Evolutionary conservation across 2,888 invertebrate genomes (phyloP), one percentile per base, ranked within the genome.

Genomic region (Marronus borbonicus): DNA sequence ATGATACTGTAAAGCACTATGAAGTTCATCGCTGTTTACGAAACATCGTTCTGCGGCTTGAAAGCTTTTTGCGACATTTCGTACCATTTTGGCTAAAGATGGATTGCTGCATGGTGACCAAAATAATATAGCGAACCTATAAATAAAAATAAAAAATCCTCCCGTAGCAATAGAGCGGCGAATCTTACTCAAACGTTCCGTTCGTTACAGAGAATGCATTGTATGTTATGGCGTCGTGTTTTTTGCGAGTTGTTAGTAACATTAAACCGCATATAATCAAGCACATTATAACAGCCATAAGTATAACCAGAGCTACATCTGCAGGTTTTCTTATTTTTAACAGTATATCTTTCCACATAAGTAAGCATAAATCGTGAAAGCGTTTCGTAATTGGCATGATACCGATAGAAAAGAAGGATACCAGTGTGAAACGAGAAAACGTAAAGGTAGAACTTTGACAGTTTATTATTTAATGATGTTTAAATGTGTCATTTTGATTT

Each of bases 331-430:
- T 90, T 89, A 91, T 93, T 89, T 95, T 94, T 66, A 95, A 90
- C 5, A 93, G 87, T 88, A 93, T 94, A 87, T 96, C 96, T 89
- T 96, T 96, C 96, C 96, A 96, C 87, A 95, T 90, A 80, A 96
- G 88, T 80, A 96, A 89, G 20, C 90, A 86, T 84, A 95, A 93
- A 86, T 93, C 81, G 5, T 2, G 8, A 31, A 28, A 28, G 24
- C 62, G 8, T 31, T 31, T 62, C 4, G 17, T 7, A 17, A n/a
- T 24, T 31, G 3, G 28, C 28, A 28, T 28, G 7, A 44, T 44
- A 44, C 4, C 10, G 12, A 12, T 12, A 44, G 44, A 44, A 44
- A 44, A 44, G 39, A 1, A 39, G 8, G 8, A 44, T 44, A 12
- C 8, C 2, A 44, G 12, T 44, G 12, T 44, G 12, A 12, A 12